Percentiles rank a stretch among this genome's conserved stretches.
These are phyloP conservation scores for Melanotaenia nigrans DNA, from an alignment of 2,797 vertebrate genomes.

Conservation along the genomic window DNA sequence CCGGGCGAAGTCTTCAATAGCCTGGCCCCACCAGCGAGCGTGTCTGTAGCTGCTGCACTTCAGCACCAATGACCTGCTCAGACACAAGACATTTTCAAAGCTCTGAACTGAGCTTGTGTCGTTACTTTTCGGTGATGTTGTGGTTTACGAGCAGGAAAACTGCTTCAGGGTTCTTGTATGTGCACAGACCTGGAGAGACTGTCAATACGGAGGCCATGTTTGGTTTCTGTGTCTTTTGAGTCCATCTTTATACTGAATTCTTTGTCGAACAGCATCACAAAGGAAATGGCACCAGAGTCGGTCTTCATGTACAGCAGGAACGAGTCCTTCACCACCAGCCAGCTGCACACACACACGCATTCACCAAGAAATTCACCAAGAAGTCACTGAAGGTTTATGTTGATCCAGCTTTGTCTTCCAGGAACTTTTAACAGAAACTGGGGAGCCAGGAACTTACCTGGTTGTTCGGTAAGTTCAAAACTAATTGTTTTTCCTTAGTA, in stretches of 20 bases:
- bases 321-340: conserved; percentile 97
- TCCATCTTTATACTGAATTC: conserved; percentile 94
- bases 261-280: conserved; percentile 94
- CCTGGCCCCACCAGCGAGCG: conserved; percentile 95
- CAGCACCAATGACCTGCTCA: conserved; percentile 89
- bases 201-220: conserved; percentile 91
- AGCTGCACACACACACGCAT: conserved; percentile 77
- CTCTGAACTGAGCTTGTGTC: neutral
- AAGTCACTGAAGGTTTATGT: too few species aligned
- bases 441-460: too few species aligned
- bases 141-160: neutral
- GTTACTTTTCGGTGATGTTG: neutral
- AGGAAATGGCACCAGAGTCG: conserved; percentile 90
- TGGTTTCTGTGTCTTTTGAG: conserved; percentile 92
- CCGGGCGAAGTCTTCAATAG: conserved; percentile 89
- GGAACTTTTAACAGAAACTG: too few species aligned
- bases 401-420: too few species aligned
- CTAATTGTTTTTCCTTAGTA: too few species aligned
- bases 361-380: too few species aligned
- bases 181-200: conserved; percentile 89
- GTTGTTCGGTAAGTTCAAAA: too few species aligned
- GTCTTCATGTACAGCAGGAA: conserved; percentile 96
- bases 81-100: neutral
- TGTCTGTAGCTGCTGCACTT: conserved; percentile 96
- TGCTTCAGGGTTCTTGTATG: neutral